Evolutionary conservation across 2,113 vertebrate species (phyloP).

Genomic region (Conger conger): DNA sequence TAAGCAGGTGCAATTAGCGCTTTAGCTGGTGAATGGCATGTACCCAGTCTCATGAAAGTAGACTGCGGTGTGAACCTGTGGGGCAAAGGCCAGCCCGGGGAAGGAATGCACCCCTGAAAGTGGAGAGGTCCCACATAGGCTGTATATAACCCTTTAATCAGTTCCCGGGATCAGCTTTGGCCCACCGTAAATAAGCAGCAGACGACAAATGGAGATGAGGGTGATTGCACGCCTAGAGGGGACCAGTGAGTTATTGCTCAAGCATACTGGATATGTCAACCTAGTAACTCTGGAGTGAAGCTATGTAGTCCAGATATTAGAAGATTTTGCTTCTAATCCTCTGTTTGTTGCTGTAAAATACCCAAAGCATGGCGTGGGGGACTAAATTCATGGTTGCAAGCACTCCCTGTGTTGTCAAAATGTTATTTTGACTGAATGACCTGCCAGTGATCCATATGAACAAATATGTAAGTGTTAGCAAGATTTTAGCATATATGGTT

Average conservation of each 20-base stretch:
- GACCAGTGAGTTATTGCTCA: neutral
- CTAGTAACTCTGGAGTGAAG: neutral
- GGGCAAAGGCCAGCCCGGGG: neutral
- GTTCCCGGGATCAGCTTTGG: neutral
- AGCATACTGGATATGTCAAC: neutral
- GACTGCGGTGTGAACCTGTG: neutral
- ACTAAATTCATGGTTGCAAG: neutral
- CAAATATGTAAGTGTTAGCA: neutral
- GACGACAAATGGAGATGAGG: neutral
- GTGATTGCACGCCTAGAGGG: neutral
- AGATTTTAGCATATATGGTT: neutral
- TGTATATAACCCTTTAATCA: neutral
- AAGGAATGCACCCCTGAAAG: neutral
- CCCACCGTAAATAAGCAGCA: neutral
- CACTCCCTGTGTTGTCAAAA: neutral
- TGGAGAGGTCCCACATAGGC: neutral
- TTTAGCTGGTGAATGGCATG: neutral
- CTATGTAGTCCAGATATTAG: neutral
- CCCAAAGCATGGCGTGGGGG: neutral
- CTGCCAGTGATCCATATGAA: neutral
- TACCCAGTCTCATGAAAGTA: neutral
- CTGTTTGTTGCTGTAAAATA: neutral
- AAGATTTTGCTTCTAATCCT: neutral
- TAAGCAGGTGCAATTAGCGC: neutral
- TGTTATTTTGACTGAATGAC: neutral